Percentiles rank a stretch among this genome's conserved stretches.
These are phyloP conservation scores for Hylomyscus alleni DNA, from an alignment of 2,797 vertebrate genomes.

Conservation along the genomic window DNA sequence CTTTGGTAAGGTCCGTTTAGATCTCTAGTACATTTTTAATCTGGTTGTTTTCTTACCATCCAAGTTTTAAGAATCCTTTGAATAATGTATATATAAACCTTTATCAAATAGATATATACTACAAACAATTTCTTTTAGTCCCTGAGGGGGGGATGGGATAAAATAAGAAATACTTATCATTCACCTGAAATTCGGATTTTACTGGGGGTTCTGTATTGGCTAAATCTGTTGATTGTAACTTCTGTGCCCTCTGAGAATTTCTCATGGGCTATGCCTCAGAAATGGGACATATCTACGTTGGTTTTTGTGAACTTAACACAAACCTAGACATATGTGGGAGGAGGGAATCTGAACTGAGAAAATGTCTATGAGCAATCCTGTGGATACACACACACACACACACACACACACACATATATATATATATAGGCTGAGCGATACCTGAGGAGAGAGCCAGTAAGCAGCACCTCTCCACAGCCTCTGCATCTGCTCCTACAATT, in stretches of 20 bases:
- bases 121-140: background rate
- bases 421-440: background rate
- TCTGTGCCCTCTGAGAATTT: background rate
- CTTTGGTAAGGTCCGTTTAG: background rate
- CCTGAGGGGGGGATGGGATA: background rate
- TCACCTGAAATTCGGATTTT: conserved; percentile 51
- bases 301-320: background rate
- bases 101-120: background rate
- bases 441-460: background rate
- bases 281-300: background rate
- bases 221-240: background rate
- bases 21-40: background rate
- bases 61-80: background rate
- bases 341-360: background rate
- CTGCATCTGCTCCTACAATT: too few species aligned
- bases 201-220: background rate
- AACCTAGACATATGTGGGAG: background rate
- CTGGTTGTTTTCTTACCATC: background rate
- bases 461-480: background rate
- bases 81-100: background rate
- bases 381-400: too few species aligned
- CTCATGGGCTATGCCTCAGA: background rate
- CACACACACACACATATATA: too few species aligned
- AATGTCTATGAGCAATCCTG: background rate
- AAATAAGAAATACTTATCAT: conserved; percentile 39